Conservation (phyloP, 2,888 invertebrate genomes). For the Macropis europaea region DNA sequence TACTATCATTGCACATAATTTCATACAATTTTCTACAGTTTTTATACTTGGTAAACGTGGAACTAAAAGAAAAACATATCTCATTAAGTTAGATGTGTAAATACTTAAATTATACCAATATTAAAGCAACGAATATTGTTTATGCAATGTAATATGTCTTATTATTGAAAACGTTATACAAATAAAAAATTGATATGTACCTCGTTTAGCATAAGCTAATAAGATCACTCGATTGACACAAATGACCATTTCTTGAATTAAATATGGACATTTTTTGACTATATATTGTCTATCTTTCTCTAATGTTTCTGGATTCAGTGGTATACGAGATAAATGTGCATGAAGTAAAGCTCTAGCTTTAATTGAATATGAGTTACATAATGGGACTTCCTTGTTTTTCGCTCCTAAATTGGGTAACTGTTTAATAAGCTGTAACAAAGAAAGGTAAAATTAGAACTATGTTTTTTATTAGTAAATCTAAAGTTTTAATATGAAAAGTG, state of each 20-base stretch:
- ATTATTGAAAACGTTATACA: neutral
- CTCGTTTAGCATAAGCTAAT: conserved; percentile 93
- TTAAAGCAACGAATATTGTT: neutral
- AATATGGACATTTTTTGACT: conserved; percentile 94
- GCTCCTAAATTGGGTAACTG: conserved; percentile 95
- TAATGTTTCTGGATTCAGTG: conserved; percentile 88
- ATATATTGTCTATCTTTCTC: conserved; percentile 92
- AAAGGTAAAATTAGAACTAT: conserved; percentile 8
- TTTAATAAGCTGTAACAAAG: conserved; percentile 87
- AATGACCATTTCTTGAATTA: conserved; percentile 98
- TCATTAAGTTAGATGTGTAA: neutral
- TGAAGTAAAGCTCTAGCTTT: conserved; percentile 97
- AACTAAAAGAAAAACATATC: conserved; percentile 81
- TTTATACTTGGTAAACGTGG: conserved; percentile 92
- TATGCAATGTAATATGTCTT: neutral
- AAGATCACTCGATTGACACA: conserved; percentile 96
- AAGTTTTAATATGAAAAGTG: neutral
- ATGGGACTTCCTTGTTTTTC: conserved; percentile 96
- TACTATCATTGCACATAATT: conserved; percentile 96
- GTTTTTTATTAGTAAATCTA: neutral
- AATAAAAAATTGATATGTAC: conserved; percentile 80
- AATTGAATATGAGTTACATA: conserved; percentile 95
- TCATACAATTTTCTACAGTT: conserved; percentile 99
- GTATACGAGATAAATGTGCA: conserved; percentile 94
- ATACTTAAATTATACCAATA: neutral